Percentiles rank a stretch among this genome's conserved stretches.
phyloP scores from a whole-genome alignment of 64 coral and sea anemone genomes.

The Platygyra sinensis region DNA sequence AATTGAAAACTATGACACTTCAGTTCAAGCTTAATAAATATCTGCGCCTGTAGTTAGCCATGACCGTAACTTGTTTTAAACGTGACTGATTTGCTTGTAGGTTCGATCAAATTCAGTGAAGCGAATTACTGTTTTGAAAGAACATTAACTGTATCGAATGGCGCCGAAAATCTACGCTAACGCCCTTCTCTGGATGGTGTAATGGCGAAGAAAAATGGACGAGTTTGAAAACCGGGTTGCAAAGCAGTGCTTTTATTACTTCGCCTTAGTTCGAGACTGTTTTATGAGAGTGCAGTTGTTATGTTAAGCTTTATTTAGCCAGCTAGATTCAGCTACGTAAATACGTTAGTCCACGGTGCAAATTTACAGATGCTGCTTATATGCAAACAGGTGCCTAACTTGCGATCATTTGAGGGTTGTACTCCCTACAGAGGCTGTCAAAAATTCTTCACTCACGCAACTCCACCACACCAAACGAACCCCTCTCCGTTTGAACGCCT shows the following conservation, averaged over 20 bases:
- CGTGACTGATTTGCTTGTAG: constrained; percentile 7
- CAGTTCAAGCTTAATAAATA: background rate
- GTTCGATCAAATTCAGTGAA: constrained; percentile 17
- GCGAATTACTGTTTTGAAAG: constrained; percentile 24
- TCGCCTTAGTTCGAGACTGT: too few relatives aligned
- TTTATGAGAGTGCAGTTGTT: too few relatives aligned
- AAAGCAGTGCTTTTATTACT: background rate
- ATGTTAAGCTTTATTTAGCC: too few relatives aligned
- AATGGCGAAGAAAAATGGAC: background rate
- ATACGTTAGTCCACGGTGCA: background rate
- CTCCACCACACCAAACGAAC: background rate
- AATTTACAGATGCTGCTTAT: background rate
- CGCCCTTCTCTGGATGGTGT: background rate
- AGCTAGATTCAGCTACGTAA: too few relatives aligned
- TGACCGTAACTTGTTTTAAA: constrained; percentile 3
- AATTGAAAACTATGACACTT: background rate
- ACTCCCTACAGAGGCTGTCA: constrained; percentile 17
- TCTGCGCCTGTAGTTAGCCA: background rate
- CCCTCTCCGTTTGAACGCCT: background rate
- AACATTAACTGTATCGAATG: background rate
- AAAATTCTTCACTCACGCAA: background rate
- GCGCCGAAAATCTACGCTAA: background rate
- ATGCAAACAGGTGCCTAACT: background rate
- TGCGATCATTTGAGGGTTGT: constrained; percentile 12
- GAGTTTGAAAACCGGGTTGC: background rate